These are phyloP conservation scores for Chironomus striatipennis DNA, from an alignment of 1,140 invertebrate genomes.

Conservation along the genomic window DNA sequence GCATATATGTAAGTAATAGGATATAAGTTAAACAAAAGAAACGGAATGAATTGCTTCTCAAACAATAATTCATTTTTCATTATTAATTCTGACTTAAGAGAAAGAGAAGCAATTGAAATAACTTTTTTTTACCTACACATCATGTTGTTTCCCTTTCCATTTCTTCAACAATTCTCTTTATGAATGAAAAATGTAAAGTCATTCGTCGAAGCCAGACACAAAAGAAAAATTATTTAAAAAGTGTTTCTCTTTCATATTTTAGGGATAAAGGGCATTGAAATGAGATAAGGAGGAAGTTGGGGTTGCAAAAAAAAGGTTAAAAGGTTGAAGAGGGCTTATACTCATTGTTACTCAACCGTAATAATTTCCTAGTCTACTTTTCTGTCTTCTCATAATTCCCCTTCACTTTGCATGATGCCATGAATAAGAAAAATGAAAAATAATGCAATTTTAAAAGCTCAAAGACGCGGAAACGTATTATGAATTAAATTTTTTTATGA, in stretches of 20 bases:
- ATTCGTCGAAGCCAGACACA: not conserved
- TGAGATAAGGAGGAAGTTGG: no score
- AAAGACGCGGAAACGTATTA: slow-evolving; percentile 22
- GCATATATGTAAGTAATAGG: no score
- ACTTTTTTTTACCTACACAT: no score
- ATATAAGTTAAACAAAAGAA: no score
- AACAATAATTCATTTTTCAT: no score
- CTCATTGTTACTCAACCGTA: slow-evolving; percentile 6
- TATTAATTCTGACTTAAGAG: no score
- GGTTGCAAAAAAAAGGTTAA: not conserved
- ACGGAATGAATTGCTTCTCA: no score
- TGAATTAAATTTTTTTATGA: slow-evolving; percentile 19
- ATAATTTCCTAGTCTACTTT: not conserved
- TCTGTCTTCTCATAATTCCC: not conserved
- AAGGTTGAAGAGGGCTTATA: not conserved
- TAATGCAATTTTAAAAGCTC: slow-evolving; percentile 18
- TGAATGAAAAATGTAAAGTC: slow-evolving; percentile 7
- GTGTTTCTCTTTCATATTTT: no score
- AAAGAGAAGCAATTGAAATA: no score
- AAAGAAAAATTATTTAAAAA: not conserved
- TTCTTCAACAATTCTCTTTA: not conserved
- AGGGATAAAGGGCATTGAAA: no score
- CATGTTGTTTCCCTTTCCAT: no score
- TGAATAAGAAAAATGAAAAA: not conserved
- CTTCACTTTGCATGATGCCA: not conserved